These are phyloP conservation scores for Pipistrellus nathusii DNA, from an alignment of 2,797 vertebrate species.

Conservation along the genomic window DNA sequence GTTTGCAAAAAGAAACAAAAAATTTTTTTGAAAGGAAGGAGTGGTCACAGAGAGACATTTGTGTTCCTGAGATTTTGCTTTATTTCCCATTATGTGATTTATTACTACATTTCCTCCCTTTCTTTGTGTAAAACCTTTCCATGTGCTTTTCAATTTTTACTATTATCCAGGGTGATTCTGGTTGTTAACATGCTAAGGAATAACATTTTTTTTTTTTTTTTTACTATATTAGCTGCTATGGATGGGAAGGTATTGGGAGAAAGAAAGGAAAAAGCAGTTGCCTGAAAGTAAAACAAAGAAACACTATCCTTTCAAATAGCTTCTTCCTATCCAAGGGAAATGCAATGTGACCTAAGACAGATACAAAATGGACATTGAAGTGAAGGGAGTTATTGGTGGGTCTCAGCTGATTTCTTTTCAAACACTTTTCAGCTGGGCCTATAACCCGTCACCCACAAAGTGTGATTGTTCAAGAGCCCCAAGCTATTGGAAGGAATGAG, in stretches of 20 bases:
- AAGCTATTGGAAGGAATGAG: constrained; percentile 69
- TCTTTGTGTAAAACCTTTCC: neutral
- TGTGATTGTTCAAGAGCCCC: constrained; percentile 43
- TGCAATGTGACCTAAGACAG: neutral
- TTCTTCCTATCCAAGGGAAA: neutral
- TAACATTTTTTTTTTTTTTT: neutral
- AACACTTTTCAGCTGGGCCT: constrained; percentile 66
- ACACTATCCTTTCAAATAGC: neutral
- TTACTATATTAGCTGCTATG: neutral
- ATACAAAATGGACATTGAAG: constrained; percentile 68
- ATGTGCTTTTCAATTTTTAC: neutral
- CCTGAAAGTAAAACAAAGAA: neutral
- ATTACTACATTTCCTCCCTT: neutral
- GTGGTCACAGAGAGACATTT: neutral
- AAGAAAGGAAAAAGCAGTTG: neutral
- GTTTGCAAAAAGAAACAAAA: neutral
- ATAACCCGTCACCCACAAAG: constrained; percentile 76
- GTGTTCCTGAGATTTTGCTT: neutral
- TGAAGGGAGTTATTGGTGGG: constrained; percentile 47
- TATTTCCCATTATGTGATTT: neutral
- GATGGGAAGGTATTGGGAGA: neutral
- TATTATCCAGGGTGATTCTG: neutral
- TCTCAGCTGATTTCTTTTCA: constrained; percentile 78
- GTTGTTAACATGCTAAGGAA: neutral
- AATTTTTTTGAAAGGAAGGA: neutral